Evolutionary conservation across 2,797 vertebrate species (phyloP).

Genomic region (Phoeniculus purpureus): DNA sequence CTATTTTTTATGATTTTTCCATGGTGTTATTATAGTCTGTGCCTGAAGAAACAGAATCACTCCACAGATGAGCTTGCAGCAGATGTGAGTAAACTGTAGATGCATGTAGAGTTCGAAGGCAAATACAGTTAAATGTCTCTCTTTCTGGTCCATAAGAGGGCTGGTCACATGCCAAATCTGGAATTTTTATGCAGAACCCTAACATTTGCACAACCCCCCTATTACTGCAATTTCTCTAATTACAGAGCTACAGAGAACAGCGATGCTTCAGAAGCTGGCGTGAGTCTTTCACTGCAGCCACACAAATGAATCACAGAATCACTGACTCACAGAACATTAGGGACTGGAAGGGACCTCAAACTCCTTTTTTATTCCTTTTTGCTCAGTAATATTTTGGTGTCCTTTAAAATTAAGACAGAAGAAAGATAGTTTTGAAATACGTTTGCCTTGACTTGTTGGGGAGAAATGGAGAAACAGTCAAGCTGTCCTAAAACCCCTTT

Average conservation of each 20-base stretch:
- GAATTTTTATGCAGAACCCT: conserved; percentile 21
- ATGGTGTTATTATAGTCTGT: background rate
- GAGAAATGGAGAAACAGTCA: background rate
- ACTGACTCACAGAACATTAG: too few species aligned
- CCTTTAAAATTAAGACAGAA: background rate
- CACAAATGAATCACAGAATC: background rate
- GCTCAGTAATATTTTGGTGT: background rate
- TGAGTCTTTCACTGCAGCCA: background rate
- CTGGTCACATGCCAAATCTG: background rate
- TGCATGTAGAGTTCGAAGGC: background rate
- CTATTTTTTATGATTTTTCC: background rate
- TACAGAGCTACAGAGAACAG: background rate
- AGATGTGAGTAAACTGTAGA: conserved; percentile 3
- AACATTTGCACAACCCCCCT: background rate
- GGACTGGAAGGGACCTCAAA: background rate
- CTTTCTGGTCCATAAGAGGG: background rate
- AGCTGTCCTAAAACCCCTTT: background rate
- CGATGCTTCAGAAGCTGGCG: background rate
- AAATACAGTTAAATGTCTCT: background rate
- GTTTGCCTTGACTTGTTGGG: background rate
- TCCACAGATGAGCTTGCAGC: background rate
- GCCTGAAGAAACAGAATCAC: conserved; percentile 36
- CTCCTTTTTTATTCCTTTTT: background rate
- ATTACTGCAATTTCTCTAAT: conserved; percentile 11
- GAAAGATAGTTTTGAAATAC: background rate